phyloP scores from a whole-genome alignment of 2,888 invertebrate species.

The Emmelina monodactyla region DNA sequence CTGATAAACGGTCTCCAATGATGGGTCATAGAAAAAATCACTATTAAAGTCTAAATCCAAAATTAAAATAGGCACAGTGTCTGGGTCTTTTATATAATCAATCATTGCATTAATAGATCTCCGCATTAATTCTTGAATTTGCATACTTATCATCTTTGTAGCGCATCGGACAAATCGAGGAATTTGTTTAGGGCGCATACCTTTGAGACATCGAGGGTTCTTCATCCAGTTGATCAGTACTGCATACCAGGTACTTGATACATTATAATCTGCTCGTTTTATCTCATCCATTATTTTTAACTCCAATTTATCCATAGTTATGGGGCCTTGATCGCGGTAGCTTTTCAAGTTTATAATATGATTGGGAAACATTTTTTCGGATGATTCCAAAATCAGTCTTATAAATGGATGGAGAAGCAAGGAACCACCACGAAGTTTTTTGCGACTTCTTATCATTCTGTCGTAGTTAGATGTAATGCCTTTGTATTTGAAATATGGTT shows the following conservation, averaged over 20 bases:
- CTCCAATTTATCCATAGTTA: constrained; percentile 38
- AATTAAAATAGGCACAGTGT: constrained; percentile 68
- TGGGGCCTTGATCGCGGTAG: constrained; percentile 46
- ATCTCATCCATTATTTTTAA: constrained; percentile 41
- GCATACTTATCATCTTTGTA: constrained; percentile 56
- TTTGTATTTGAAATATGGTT: constrained; percentile 65
- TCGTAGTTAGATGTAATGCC: constrained; percentile 70
- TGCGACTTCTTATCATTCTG: constrained; percentile 64
- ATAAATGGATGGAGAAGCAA: constrained; percentile 71
- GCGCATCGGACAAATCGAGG: constrained; percentile 48
- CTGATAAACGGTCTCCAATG: constrained; percentile 59
- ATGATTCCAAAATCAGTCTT: constrained; percentile 62
- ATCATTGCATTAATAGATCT: constrained; percentile 71
- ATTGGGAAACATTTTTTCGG: constrained; percentile 58
- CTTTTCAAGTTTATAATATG: constrained; percentile 59
- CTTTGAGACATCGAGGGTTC: constrained; percentile 49
- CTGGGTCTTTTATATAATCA: constrained; percentile 55
- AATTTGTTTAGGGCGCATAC: constrained; percentile 39
- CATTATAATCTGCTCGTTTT: constrained; percentile 43
- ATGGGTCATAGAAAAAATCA: constrained; percentile 67
- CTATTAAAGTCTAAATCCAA: constrained; percentile 63
- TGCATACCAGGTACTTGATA: constrained; percentile 53
- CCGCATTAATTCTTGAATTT: constrained; percentile 73
- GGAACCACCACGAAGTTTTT: constrained; percentile 62
- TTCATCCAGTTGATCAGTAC: constrained; percentile 53